Percentiles rank a stretch among this genome's conserved stretches.
phyloP scores from a whole-genome alignment of 2,888 invertebrate species.

The Diloba caeruleocephala region DNA sequence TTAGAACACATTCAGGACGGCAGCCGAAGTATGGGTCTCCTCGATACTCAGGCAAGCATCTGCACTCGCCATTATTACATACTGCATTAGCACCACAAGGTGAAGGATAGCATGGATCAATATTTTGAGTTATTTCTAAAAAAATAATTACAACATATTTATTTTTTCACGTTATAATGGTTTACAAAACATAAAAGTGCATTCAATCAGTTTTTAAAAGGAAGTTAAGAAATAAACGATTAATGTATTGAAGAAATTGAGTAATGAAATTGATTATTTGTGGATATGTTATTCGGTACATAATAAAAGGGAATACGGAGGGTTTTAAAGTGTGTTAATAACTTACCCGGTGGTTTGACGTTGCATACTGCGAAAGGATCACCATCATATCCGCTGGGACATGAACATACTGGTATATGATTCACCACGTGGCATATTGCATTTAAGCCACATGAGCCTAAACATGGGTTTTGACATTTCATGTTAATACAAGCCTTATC shows the following conservation, averaged over 20 bases:
- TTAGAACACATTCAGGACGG: slow-evolving; percentile 94
- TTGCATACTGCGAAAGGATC: slow-evolving; percentile 93
- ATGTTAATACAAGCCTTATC: slow-evolving; percentile 93
- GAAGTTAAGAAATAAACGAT: no score
- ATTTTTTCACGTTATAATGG: neutral
- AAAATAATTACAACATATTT: slow-evolving; percentile 7
- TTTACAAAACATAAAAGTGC: neutral
- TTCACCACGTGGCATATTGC: slow-evolving; percentile 93
- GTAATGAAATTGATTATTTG: no score
- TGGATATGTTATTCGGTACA: no score
- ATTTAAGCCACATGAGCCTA: slow-evolving; percentile 92
- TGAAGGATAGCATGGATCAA: slow-evolving; percentile 92
- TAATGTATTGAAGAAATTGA: no score
- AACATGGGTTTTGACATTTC: slow-evolving; percentile 94
- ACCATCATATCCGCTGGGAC: slow-evolving; percentile 90
- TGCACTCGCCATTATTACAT: slow-evolving; percentile 92
- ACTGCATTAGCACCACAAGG: slow-evolving; percentile 94
- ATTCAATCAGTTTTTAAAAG: no score
- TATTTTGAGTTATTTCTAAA: slow-evolving; percentile 74
- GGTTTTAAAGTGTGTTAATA: neutral
- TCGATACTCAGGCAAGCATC: slow-evolving; percentile 92
- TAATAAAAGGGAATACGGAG: no score
- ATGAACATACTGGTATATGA: slow-evolving; percentile 93
- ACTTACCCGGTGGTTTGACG: slow-evolving; percentile 83
- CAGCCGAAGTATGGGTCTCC: slow-evolving; percentile 94